Base-by-base conservation (phyloP, 2,888 invertebrate species). In the Seira musarum region DNA sequence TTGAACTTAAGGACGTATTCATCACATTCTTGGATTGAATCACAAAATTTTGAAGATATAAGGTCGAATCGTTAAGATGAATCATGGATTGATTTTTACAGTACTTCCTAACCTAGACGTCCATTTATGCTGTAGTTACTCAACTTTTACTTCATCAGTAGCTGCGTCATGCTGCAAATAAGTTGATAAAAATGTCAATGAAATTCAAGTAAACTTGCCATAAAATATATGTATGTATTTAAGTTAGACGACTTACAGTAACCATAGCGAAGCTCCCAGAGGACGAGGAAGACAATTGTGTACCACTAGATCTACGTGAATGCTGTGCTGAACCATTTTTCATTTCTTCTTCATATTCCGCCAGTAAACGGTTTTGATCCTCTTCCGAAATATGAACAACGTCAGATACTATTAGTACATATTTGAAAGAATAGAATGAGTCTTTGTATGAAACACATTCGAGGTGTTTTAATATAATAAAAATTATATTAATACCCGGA, bases 311-410 rank as follows among this genome's bases (percentile, higher is more conserved):
- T 64, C 85, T 80, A 40, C 87, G 83, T 46, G 85, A 85, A 81
- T 86, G 83, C 61, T 84, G 78, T 53, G 83, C 85, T 17, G 84
- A 83, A 21, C 76, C 71, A 64, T 84, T 83, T 53, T 84, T 84
- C 82, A 86, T 84, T 80, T 85, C 85, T 74, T 85, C 85, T 81
- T 87, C 87, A 63, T 87, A 87, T 53, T 87, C 87, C 5, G 85
- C 84, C 63, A 87, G 70, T n/a, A 87, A 66, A 24, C 87, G 84
- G 46, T 81, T 84, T 60, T 87, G 87, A 64, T 87, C 87, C 64
- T 87, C 87, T 75, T 87, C 86, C 10, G 87, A 87, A 71, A 87
- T 85, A 66, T 87, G 83, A 0, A 87, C 87, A 68, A 87, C 78
- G 46, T 85, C 85, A 8, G 71, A 81, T 5, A 60, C 81, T 13